Base-by-base conservation (phyloP, 2,888 invertebrate genomes). In the Spisula subtruncata region DNA sequence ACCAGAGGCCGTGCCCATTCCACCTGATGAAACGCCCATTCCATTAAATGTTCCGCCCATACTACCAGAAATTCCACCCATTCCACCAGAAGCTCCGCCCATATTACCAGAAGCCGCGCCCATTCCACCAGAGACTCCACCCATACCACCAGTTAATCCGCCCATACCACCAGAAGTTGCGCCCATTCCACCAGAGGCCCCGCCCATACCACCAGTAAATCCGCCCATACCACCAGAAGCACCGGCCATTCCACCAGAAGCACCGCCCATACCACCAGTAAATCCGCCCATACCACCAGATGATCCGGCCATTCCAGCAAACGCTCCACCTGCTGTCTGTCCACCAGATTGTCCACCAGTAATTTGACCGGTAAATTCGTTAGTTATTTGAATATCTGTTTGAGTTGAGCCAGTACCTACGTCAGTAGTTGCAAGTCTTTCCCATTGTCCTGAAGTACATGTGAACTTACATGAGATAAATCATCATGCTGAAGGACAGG, bases 401-500 rank as follows among this genome's bases (percentile, higher is more conserved):
- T 51, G 20, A 10, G 71, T 71, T 29, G 71, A 25, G 12, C 85
- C 48, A 60, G 32, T 20, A 16, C 89, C 46, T 1, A 66, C 6
- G n/a, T 82, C 48, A 25, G 89, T 81, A 25, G 91, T 41, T 10
- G 89, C 91, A 8, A 89, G 75, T 54, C 91, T 54, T 81, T 91
- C 91, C 91, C 91, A 91, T 48, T 91, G 89, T 20, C 87, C 91
- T 91, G 79, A 12, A 86, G 25, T 8, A 12, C 0, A 66, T 66
- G 4, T 4, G 25, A 66, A 66, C 1, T n/a, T n/a, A 60, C n/a
- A 60, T 25, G 8, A 41, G 2, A 41, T 41, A 41, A 5, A 41
- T 41, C n/a, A 60, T 12, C 51, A 51, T 4, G 6, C 18, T 56
- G 56, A 56, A 56, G n/a, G n/a, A n/a, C n/a, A n/a, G n/a, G n/a